Evolutionary conservation across 2,797 vertebrate species (phyloP).

Genomic region (Geotrypetes seraphini): DNA sequence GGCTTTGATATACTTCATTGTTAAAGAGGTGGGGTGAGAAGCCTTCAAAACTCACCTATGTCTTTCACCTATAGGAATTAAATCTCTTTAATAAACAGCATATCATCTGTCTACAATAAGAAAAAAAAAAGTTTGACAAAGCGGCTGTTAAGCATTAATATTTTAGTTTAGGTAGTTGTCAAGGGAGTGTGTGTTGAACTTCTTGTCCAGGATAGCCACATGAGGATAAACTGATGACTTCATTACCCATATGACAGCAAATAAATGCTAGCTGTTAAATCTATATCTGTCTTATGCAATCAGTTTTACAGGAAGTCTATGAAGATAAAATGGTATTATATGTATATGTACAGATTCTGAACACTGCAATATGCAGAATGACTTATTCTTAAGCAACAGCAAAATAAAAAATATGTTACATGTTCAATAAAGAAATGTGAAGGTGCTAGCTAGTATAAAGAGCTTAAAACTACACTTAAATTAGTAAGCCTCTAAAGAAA

Average conservation of each 20-base stretch:
- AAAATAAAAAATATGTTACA: no score
- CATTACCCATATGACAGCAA: constrained; percentile 55
- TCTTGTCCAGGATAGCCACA: constrained; percentile 57
- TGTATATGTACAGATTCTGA: no score
- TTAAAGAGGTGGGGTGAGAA: constrained; percentile 22
- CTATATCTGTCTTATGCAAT: no score
- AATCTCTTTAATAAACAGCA: constrained; percentile 51
- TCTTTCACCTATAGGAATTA: constrained; percentile 52
- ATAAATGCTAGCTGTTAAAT: no score
- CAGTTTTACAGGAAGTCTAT: no score
- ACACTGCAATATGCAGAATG: no score
- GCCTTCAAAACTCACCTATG: constrained; percentile 32
- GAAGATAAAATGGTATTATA: no score
- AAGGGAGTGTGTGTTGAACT: constrained; percentile 58
- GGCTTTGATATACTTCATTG: constrained; percentile 15
- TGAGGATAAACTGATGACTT: constrained; percentile 57
- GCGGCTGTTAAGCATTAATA: constrained; percentile 59
- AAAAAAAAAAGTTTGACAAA: constrained; percentile 56
- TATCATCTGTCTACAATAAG: constrained; percentile 56
- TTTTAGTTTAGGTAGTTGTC: constrained; percentile 67
- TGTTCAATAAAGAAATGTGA: no score
- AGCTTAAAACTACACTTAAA: no score
- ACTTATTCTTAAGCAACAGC: no score
- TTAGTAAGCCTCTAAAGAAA: no score
- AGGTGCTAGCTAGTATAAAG: no score